Base-by-base conservation (phyloP, 2,888 invertebrate genomes). In the Amblyteles armatorius region DNA sequence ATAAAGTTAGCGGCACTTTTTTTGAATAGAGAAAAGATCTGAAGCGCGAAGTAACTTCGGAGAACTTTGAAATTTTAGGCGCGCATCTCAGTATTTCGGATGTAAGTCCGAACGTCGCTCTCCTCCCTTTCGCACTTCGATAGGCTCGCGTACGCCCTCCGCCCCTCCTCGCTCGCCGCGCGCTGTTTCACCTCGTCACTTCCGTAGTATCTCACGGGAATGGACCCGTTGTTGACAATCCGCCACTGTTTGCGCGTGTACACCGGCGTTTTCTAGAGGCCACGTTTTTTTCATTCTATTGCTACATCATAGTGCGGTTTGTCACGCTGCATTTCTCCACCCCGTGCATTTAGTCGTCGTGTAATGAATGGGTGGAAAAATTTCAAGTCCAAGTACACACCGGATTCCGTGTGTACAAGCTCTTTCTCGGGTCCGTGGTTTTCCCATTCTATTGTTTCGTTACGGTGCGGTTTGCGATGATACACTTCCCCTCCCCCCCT, bases 1-100 rank as follows among this genome's bases (percentile, higher is more conserved):
- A 80, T 13, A 26, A n/a, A 68, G 60, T 33, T 40, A 55, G 40
- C 63, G 9, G 60, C 60, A 78, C 74, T 65, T 67, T 67, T 26
- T 48, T 29, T 73, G 11, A 13, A 57, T 22, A 11, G 48, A 78
- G 40, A 50, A n/a, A 36, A 48, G 19, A 22, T 22, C 71, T 22
- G 29, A 83, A 68, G 2, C 19, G 22, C 13, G 13, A 11, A 40
- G 11, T 40, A 40, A 40, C 40, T 40, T 40, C 11, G 40, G 40
- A 11, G 40, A 40, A 40, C 40, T 40, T 40, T 0, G 11, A 40
- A 40, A 9, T 9, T 40, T 40, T 9, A 2, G 40, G 40, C 40
- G 40, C 40, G 40, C 40, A 40, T 40, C 40, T 40, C 11, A 3
- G 2, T 40, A 2, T 40, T 40, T 40, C 40, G 40, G 40, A 2